Conservation (phyloP, 2,797 vertebrate genomes). For the Anableps anableps region DNA sequence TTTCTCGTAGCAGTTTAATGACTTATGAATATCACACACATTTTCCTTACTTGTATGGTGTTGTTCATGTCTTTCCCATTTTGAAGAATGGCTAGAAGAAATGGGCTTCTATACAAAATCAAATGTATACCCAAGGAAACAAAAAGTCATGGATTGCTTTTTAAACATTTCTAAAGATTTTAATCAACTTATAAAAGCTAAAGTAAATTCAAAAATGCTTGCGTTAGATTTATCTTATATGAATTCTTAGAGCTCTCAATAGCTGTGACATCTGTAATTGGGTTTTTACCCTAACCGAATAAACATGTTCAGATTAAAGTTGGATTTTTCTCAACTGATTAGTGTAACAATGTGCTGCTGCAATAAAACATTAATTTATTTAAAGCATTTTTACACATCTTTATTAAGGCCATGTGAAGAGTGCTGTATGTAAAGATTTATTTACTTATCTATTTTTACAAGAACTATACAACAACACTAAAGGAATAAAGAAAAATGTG, state of each 20-base stretch:
- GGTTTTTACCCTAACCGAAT: neutral
- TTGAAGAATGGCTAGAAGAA: neutral
- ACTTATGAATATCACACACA: neutral
- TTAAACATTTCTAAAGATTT: neutral
- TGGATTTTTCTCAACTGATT: neutral
- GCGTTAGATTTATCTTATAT: neutral
- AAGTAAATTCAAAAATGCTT: neutral
- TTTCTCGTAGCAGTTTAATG: neutral
- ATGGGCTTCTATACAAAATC: neutral
- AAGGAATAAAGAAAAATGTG: neutral
- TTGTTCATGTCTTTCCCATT: neutral
- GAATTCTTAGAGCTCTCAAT: neutral
- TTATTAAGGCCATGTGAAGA: neutral
- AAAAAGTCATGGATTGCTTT: neutral
- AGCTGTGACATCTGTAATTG: neutral
- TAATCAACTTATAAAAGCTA: neutral
- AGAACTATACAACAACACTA: neutral
- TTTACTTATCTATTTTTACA: neutral
- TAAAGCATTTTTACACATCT: neutral
- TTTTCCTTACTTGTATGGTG: neutral
- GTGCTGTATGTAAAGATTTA: neutral
- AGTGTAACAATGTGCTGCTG: neutral
- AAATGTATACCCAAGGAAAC: neutral
- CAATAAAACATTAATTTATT: neutral
- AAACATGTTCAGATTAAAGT: neutral